These are phyloP conservation scores for Stramonita haemastoma DNA, from an alignment of 2,888 invertebrate genomes.

Conservation along the genomic window DNA sequence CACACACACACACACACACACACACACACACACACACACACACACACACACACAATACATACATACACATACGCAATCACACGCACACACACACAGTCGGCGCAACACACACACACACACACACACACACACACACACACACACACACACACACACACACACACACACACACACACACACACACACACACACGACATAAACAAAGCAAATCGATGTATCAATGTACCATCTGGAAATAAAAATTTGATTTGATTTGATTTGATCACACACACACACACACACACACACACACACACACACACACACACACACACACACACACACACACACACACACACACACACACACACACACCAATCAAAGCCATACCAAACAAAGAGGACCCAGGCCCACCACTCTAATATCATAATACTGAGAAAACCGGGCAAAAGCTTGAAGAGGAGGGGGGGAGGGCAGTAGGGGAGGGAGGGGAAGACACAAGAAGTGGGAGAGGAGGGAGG, in stretches of 20 bases:
- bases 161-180: conserved; percentile 11
- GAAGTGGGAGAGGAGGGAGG: background rate
- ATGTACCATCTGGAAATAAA: no score
- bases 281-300: conserved; percentile 21
- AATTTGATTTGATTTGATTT: no score
- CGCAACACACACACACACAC: background rate
- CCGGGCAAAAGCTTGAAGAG: background rate
- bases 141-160: conserved; percentile 27
- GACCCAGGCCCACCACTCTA: no score
- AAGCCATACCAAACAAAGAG: no score
- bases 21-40: conserved; percentile 15
- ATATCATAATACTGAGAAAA: no score
- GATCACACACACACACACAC: conserved; percentile 20
- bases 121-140: conserved; percentile 6
- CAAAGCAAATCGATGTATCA: background rate
- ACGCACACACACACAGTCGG: background rate
- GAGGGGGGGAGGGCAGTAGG: background rate
- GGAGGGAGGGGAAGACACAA: background rate
- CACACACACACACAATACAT: background rate
- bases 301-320: conserved; percentile 17
- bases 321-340: conserved; percentile 20
- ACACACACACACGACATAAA: background rate
- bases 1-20: conserved; percentile 27
- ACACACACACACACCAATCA: background rate
- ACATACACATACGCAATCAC: background rate